Evolutionary conservation across 1,140 invertebrate species (phyloP).

Genomic region (Tetramorium simillimum): DNA sequence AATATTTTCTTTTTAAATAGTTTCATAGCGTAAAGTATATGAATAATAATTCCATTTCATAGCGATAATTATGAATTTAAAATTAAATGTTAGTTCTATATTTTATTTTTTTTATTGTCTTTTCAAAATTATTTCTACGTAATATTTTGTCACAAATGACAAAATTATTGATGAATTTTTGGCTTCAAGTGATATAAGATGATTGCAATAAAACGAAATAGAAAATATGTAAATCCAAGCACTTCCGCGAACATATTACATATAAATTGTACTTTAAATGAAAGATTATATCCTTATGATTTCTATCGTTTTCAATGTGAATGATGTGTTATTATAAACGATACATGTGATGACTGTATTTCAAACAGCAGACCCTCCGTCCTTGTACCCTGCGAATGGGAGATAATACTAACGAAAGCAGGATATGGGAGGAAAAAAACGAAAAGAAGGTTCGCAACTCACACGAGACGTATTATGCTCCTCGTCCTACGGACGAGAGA

Average conservation of each 20-base stretch:
- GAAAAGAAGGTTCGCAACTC: conserved; percentile 23
- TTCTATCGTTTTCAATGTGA: conserved; percentile 20
- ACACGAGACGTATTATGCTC: conserved; percentile 52
- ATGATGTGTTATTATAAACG: conserved; percentile 38
- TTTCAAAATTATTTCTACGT: background rate
- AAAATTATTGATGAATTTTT: background rate
- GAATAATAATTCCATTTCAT: background rate
- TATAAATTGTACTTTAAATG: background rate
- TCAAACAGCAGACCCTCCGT: background rate
- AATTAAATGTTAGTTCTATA: background rate
- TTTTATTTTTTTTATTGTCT: background rate
- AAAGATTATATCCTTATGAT: background rate
- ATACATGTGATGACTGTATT: conserved; percentile 11
- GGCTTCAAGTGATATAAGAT: background rate
- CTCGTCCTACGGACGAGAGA: conserved; percentile 26
- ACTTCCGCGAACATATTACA: background rate
- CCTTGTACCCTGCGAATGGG: conserved; percentile 3
- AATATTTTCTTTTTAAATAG: background rate
- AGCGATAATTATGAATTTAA: background rate
- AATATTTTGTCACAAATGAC: background rate
- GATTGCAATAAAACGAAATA: background rate
- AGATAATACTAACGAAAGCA: conserved; percentile 34
- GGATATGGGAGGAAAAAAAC: conserved; percentile 19
- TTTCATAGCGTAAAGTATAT: background rate
- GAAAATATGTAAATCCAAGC: background rate